Evolutionary conservation across 2,888 invertebrate species (phyloP), one percentile per base, ranked within the genome.

Genomic region (Carterocephalus palaemon): DNA sequence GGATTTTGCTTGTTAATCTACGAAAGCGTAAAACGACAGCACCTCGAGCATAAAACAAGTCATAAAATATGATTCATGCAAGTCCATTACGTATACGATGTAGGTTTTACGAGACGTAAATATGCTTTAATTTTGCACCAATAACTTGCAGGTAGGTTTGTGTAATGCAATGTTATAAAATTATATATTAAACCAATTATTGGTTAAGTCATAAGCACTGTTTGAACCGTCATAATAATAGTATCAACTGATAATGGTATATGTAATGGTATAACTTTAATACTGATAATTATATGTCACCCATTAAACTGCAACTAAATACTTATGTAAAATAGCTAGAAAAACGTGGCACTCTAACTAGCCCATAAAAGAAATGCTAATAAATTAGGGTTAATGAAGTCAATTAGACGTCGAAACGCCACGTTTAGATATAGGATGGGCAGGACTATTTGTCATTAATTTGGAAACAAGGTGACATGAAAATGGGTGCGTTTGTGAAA

Each of bases 381-480:
- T 76, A 78, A 81, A n/a, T n/a, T n/a, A 79, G 81, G 78, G 78
- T 75, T 76, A 72, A 63, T 64, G 58, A 59, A 76, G 71, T 74
- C 80, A 82, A 83, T 82, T 82, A 80, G 78, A 78, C 70, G 80
- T 80, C 70, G 80, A 79, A 75, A 74, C 72, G 73, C 63, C 66
- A 78, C 79, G 76, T 76, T 79, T 74, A 75, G 75, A 75, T 59
- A 51, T 53, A 50, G 59, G n/a, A n/a, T n/a, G n/a, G 62, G 58
- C 54, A 60, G 62, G 57, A 47, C 62, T 84, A 77, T 85, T 85
- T 84, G 84, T 82, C 83, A 82, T 82, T 83, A 84, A 84, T 83
- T 84, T 83, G 67, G 75, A 67, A 78, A 77, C 79, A 75, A 81
- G 77, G 79, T 79, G 81, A 82, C 82, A 76, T 74, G 61, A 75